phyloP scores from a whole-genome alignment of 1,140 invertebrate species.

The Dendroctonus ponderosae region DNA sequence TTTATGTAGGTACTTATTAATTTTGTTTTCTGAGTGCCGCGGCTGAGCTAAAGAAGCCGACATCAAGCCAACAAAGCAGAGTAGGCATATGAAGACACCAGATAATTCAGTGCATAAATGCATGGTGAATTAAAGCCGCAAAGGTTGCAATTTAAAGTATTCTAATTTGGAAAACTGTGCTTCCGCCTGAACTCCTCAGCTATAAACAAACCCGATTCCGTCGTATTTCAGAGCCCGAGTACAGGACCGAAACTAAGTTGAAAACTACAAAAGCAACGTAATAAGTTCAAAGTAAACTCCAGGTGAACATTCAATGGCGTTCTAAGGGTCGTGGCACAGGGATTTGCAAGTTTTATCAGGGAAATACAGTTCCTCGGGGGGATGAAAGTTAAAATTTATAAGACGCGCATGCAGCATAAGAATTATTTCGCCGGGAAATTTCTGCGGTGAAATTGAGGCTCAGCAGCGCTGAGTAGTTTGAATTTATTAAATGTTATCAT shows the following conservation, averaged over 20 bases:
- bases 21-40: too few species aligned
- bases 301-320: conserved; percentile 32
- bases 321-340: conserved; percentile 22
- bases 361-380: conserved; percentile 22
- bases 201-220: conserved; percentile 21
- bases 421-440: conserved; percentile 20
- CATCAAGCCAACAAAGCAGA: too few species aligned
- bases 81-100: too few species aligned
- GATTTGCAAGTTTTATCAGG: conserved; percentile 34
- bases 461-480: conserved; percentile 6
- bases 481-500: not conserved
- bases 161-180: conserved; percentile 3
- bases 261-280: conserved; percentile 31
- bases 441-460: conserved; percentile 7
- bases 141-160: conserved; percentile 2
- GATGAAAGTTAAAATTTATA: conserved; percentile 33
- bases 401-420: conserved; percentile 19
- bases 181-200: conserved; percentile 10
- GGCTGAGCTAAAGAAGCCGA: too few species aligned
- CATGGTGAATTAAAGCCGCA: not conserved
- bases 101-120: too few species aligned
- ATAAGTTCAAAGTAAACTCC: conserved; percentile 32
- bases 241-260: conserved; percentile 24
- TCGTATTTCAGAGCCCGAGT: conserved; percentile 7
- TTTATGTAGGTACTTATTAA: too few species aligned